These are phyloP conservation scores for Casuarius casuarius DNA, from an alignment of 2,113 vertebrate species.

Conservation along the genomic window DNA sequence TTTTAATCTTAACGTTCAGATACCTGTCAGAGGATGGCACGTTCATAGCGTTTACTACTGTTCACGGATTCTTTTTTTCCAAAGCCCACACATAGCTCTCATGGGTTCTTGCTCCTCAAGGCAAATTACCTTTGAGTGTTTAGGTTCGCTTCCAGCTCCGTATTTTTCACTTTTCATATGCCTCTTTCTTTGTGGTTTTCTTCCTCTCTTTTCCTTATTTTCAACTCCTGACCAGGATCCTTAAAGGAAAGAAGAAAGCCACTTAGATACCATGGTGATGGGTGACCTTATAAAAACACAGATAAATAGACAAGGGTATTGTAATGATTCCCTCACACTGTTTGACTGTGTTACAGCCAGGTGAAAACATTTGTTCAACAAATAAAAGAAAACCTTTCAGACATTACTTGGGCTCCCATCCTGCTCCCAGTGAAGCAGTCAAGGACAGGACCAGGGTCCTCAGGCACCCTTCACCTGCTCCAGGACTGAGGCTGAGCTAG, in stretches of 20 bases:
- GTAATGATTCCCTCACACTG: constrained; percentile 26
- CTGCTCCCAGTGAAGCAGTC: neutral
- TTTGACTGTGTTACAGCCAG: constrained; percentile 9
- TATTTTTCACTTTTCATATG: constrained; percentile 34
- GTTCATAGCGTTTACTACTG: constrained; percentile 37
- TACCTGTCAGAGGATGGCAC: constrained; percentile 57
- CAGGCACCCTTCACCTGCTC: neutral
- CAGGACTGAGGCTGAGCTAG: neutral
- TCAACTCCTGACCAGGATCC: constrained; percentile 37
- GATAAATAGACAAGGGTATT: constrained; percentile 32
- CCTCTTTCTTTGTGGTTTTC: constrained; percentile 47
- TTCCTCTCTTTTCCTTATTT: constrained; percentile 40
- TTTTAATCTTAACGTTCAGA: constrained; percentile 65
- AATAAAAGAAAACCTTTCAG: constrained; percentile 55
- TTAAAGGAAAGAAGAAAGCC: constrained; percentile 61
- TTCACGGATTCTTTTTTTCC: constrained; percentile 58
- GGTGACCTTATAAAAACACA: constrained; percentile 63
- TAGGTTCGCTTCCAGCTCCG: constrained; percentile 6
- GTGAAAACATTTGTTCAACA: constrained; percentile 63
- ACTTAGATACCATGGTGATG: constrained; percentile 30
- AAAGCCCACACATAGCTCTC: constrained; percentile 38
- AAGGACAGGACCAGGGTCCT: neutral
- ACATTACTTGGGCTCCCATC: neutral
- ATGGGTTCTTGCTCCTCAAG: constrained; percentile 61
- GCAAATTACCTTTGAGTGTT: constrained; percentile 61